Conservation (phyloP, 2,888 invertebrate genomes). For the Rotaria macrura region DNA sequence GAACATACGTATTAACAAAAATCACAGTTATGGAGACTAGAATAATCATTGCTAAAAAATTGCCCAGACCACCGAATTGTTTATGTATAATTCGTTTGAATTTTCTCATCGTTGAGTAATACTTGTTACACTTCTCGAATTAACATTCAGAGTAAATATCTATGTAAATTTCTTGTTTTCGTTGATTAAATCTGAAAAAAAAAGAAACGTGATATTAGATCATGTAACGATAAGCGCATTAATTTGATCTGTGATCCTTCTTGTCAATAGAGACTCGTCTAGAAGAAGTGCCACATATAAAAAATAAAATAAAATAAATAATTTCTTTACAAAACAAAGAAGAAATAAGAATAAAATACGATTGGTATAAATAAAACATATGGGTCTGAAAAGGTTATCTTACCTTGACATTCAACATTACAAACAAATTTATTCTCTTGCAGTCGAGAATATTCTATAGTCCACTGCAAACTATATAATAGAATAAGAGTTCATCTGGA, state of each 20-base stretch:
- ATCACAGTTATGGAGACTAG: not conserved
- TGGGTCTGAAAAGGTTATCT: not conserved
- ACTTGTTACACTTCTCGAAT: not conserved
- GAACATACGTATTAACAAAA: conserved; percentile 17
- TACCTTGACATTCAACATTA: not conserved
- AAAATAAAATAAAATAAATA: too few species aligned
- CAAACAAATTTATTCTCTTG: not conserved
- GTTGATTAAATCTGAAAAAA: not conserved
- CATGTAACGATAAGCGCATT: not conserved
- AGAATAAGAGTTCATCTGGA: too few species aligned
- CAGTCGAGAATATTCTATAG: not conserved
- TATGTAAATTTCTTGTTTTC: not conserved
- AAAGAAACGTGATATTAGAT: too few species aligned
- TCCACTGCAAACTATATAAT: too few species aligned
- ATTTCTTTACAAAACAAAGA: too few species aligned
- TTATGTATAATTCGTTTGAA: not conserved
- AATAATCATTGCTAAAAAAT: conserved; percentile 5
- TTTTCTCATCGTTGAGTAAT: not conserved
- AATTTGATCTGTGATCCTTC: not conserved
- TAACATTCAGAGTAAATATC: not conserved
- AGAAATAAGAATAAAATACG: not conserved
- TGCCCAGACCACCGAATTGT: not conserved
- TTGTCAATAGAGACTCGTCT: too few species aligned
- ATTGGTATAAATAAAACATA: not conserved
- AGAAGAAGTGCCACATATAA: too few species aligned